Conservation (phyloP, 92 coral and sea anemone genomes). For the Plumapathes pennacea region DNA sequence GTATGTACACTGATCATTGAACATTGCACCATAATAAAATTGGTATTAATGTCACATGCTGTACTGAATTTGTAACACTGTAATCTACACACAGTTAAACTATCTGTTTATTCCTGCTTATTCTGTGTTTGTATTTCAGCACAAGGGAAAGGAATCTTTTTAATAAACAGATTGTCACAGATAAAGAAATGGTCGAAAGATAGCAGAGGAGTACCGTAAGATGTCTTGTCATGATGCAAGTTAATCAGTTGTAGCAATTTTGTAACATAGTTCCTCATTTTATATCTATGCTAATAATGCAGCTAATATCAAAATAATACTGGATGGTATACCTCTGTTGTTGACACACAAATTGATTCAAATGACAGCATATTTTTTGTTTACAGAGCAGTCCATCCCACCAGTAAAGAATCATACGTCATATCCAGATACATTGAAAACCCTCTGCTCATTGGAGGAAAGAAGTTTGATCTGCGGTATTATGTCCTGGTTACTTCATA, state of each 20-base stretch:
- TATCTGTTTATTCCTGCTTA: not conserved
- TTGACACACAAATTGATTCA: no score
- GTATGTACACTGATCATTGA: no score
- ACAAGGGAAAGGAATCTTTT: conserved; percentile 96
- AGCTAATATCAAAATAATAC: no score
- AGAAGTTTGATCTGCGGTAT: conserved; percentile 95
- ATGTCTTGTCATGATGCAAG: no score
- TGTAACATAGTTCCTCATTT: no score
- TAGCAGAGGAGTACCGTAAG: conserved; percentile 91
- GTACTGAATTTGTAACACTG: not conserved
- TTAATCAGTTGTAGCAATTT: no score
- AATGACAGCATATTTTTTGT: not conserved
- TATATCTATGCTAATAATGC: no score
- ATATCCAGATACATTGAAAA: conserved; percentile 96
- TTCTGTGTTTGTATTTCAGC: conserved; percentile 45
- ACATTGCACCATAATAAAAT: no score
- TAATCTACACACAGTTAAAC: not conserved
- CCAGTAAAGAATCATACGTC: conserved; percentile 88
- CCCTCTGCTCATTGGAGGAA: conserved; percentile 96
- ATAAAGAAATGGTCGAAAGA: conserved; percentile 97
- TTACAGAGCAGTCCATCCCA: conserved; percentile 68
- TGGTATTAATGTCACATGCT: no score
- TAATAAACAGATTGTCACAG: conserved; percentile 95
- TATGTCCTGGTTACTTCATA: conserved; percentile 95
- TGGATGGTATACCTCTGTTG: no score